Evolutionary conservation across 2,113 vertebrate genomes (phyloP), one percentile per base, ranked within the genome.

Genomic region (Pseudonaja textilis): DNA sequence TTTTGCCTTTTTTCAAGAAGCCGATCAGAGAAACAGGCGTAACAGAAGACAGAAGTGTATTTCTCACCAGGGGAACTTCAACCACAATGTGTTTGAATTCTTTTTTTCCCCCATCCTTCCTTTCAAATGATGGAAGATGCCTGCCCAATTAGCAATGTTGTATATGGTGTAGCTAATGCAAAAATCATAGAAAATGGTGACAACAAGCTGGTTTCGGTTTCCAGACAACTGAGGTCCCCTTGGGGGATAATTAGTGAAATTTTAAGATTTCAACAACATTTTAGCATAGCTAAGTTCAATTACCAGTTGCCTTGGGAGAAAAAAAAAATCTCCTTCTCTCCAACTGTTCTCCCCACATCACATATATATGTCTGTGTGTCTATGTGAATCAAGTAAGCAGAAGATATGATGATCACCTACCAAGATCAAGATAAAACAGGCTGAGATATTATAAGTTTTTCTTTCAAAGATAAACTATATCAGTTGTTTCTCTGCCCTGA

Each of bases 51-150:
- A 55, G 26, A 81, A 92, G 3, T 54, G 59, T 45, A 89, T 59
- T 92, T 59, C 88, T 89, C 92, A 92, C 69, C 54, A 47, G 42
- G 52, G 57, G 52, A 89, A 85, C 64, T 89, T 85, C 69, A 57
- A 7, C 55, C 69, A 34, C 39, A n/a, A 61, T 87, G 55, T 7
- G 1, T 47, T 39, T 81, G 34, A 20, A 61, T 26, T 26, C 25
- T 42, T 39, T 9, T 9, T 9, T 3, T 3, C 50, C 81, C 16
- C 2, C 29, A 11, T 69, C 64, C 64, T 69, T 89, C 8, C 52
- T 92, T 92, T 90, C 39, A 90, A 22, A 91, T 96, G 95, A 95
- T 96, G 96, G 96, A 93, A 85, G 45, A 34, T 57, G 81, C 55
- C 74, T 69, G 93, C 93, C 92, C 93, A 94, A 96, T 93, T 94